phyloP scores from a whole-genome alignment of 2,888 invertebrate species.

The Trachelus troglodyta region DNA sequence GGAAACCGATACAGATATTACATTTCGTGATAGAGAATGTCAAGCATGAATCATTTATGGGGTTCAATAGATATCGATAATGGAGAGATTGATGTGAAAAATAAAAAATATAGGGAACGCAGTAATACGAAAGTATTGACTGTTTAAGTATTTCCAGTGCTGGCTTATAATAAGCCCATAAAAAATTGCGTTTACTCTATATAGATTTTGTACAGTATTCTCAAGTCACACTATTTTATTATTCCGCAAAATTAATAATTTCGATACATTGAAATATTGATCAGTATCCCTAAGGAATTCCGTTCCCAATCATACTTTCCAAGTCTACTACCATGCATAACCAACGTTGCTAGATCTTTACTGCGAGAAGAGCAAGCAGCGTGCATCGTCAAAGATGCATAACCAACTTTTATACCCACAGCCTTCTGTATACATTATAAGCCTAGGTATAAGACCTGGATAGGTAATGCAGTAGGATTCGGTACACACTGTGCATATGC shows the following conservation, averaged over 20 bases:
- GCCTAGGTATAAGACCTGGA: background rate
- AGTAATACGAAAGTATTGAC: background rate
- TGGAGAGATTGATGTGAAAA: background rate
- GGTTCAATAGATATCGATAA: background rate
- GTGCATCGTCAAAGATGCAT: background rate
- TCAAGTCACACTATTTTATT: too few relatives aligned
- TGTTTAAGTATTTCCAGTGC: background rate
- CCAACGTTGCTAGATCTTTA: background rate
- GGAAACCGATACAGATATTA: background rate
- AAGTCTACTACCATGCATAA: background rate
- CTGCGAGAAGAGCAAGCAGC: background rate
- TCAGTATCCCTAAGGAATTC: background rate
- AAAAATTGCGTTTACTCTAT: background rate
- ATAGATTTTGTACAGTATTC: background rate
- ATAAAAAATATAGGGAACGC: background rate
- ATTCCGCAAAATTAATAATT: background rate
- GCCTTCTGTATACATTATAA: background rate
- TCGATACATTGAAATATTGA: background rate
- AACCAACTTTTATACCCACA: background rate
- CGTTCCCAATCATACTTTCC: background rate
- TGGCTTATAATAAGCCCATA: background rate
- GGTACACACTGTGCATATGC: background rate
- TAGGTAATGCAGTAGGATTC: background rate
- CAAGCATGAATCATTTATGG: background rate
- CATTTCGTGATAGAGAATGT: background rate